These are phyloP conservation scores for Platyrinchus mystaceus DNA, from an alignment of 2,797 vertebrate genomes.

Conservation along the genomic window DNA sequence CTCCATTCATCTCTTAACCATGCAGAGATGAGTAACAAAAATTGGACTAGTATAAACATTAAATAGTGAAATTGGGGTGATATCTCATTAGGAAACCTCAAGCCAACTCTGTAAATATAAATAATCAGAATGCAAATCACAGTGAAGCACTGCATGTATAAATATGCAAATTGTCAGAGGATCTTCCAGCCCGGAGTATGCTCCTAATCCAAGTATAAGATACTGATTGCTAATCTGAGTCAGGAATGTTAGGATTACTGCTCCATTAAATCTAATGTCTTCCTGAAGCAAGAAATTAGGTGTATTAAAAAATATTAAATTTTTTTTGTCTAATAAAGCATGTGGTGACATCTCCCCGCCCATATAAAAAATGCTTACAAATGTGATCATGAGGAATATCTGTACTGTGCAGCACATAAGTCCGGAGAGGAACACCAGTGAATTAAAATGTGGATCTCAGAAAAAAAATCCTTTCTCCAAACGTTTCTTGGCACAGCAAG, in stretches of 20 bases:
- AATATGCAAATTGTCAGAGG: conserved; percentile 45
- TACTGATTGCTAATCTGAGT: conserved; percentile 48
- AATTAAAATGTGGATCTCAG: not conserved
- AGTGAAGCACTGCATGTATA: conserved; percentile 4
- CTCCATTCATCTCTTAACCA: not conserved
- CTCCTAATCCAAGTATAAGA: conserved; percentile 56
- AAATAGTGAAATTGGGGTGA: not conserved
- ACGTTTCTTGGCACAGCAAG: conserved; percentile 5
- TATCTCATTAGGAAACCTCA: conserved; percentile 15
- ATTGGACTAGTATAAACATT: not conserved
- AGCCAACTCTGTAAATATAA: conserved; percentile 12
- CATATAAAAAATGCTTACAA: conserved; percentile 24
- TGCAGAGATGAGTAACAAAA: not conserved
- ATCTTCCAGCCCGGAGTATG: conserved; percentile 27
- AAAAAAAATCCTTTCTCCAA: not conserved
- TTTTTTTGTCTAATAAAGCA: conserved; percentile 57
- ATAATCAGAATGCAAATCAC: conserved; percentile 15
- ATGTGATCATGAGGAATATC: conserved; percentile 3
- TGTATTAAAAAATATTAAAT: conserved; percentile 45
- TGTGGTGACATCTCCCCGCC: not conserved
- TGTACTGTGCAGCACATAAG: not conserved
- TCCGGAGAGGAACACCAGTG: not conserved
- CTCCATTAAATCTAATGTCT: conserved; percentile 68
- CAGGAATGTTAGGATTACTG: conserved; percentile 27
- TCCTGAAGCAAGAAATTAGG: conserved; percentile 53